phyloP scores from a whole-genome alignment of 37 sponge, comb jelly and placozoan species.

The Theonella swinhoei region DNA sequence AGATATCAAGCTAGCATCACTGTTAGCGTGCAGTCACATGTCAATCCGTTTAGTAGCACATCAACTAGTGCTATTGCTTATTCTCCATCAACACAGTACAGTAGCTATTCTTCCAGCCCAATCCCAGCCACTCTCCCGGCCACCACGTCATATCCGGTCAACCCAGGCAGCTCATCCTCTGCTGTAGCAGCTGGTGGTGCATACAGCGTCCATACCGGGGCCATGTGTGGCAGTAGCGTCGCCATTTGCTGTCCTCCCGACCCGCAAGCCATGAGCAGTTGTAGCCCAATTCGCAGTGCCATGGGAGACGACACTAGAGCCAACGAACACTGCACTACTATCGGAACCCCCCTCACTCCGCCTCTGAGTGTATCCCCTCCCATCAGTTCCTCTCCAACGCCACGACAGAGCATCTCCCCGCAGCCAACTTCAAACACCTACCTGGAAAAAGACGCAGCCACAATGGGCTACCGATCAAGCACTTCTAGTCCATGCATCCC shows the following conservation, averaged over 20 bases:
- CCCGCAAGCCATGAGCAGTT: not conserved
- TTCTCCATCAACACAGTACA: constrained; percentile 12
- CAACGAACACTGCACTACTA: constrained; percentile 12
- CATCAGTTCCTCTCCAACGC: constrained; percentile 23
- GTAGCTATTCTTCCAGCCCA: constrained; percentile 26
- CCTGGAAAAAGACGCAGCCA: constrained; percentile 42
- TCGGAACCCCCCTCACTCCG: constrained; percentile 54
- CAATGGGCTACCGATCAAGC: constrained; percentile 42
- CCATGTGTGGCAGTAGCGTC: not conserved
- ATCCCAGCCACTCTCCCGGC: not conserved
- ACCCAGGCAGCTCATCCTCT: not conserved
- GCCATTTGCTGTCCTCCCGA: not conserved
- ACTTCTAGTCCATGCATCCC: constrained; percentile 30
- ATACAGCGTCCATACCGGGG: not conserved
- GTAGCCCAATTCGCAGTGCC: constrained; percentile 24
- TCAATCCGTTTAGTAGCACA: constrained; percentile 9
- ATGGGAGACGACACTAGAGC: constrained; percentile 3
- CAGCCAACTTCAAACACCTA: constrained; percentile 12
- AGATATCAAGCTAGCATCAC: constrained; percentile 33
- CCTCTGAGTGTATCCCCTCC: constrained; percentile 57
- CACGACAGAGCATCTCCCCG: constrained; percentile 42
- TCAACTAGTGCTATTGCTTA: constrained; percentile 20
- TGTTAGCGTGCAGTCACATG: constrained; percentile 27
- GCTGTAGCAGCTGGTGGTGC: not conserved
- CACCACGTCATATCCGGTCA: not conserved